Evolutionary conservation across 2,113 vertebrate genomes (phyloP).

Genomic region (Lampris incognitus): DNA sequence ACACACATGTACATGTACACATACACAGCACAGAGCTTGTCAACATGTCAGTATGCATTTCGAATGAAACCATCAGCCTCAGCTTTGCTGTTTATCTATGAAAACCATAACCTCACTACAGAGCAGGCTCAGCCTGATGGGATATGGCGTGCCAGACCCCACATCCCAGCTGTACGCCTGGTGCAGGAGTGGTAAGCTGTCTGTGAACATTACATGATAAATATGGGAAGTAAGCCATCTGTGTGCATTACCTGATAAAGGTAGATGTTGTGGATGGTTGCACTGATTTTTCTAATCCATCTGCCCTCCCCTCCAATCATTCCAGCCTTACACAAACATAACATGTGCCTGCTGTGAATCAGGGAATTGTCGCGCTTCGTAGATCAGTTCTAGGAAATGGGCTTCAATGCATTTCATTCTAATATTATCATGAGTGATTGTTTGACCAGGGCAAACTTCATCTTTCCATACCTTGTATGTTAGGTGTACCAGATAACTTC

Average conservation of each 20-base stretch:
- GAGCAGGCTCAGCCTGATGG: constrained; percentile 28
- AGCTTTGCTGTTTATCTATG: background rate
- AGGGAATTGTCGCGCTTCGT: constrained; percentile 31
- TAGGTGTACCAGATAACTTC: too few species aligned
- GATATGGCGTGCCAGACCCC: constrained; percentile 15
- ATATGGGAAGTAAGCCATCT: constrained; percentile 24
- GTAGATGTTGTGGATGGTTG: constrained; percentile 36
- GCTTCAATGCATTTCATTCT: too few species aligned
- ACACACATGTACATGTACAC: background rate
- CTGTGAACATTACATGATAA: constrained; percentile 35
- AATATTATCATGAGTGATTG: too few species aligned
- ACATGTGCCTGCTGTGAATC: constrained; percentile 31
- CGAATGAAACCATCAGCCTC: constrained; percentile 48
- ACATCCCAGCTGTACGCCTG: constrained; percentile 50
- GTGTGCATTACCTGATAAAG: constrained; percentile 32
- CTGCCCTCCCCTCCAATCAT: constrained; percentile 50
- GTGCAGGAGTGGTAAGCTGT: constrained; percentile 22
- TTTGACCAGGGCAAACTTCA: too few species aligned
- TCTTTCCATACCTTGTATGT: too few species aligned
- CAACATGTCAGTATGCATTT: constrained; percentile 34
- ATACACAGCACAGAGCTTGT: too few species aligned
- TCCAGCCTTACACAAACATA: constrained; percentile 52
- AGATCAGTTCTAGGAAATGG: too few species aligned
- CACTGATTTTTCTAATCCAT: constrained; percentile 49
- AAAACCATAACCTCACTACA: background rate